Conservation (phyloP, 2,797 vertebrate species). For the Micromesistius poutassou region DNA sequence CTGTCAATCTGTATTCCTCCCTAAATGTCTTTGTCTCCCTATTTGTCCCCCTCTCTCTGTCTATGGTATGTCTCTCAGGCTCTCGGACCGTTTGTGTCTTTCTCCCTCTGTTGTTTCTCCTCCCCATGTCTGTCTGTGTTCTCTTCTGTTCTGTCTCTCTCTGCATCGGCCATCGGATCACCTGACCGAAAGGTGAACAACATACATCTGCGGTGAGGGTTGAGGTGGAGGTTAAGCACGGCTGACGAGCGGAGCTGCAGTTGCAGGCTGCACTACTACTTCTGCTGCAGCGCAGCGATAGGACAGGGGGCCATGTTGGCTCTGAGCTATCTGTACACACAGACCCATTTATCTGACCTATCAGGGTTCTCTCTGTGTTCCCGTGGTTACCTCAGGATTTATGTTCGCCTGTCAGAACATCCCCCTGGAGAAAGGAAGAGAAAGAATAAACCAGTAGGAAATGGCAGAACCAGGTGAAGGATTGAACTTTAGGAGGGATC, state of each 20-base stretch:
- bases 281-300: constrained; percentile 38
- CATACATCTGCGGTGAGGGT: constrained; percentile 62
- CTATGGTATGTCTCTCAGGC: no score
- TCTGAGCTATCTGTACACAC: constrained; percentile 24
- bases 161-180: constrained; percentile 24
- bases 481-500: neutral
- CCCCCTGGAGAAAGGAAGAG: neutral
- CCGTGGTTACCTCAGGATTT: constrained; percentile 19
- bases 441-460: neutral
- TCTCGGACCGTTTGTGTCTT: no score
- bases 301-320: constrained; percentile 24
- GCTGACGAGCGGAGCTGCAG: constrained; percentile 3
- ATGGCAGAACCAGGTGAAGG: neutral
- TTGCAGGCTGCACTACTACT: constrained; percentile 13
- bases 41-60: no score
- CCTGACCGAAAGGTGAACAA: constrained; percentile 64
- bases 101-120: no score
- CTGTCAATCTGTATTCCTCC: neutral
- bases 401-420: constrained; percentile 4
- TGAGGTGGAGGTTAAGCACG: constrained; percentile 43
- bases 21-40: no score
- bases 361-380: constrained; percentile 14
- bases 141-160: constrained; percentile 8
- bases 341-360: constrained; percentile 26
- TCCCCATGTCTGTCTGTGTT: no score